Evolutionary conservation across 2,113 vertebrate genomes (phyloP), one percentile per base, ranked within the genome.

Genomic region (Crotalus helleri): DNA sequence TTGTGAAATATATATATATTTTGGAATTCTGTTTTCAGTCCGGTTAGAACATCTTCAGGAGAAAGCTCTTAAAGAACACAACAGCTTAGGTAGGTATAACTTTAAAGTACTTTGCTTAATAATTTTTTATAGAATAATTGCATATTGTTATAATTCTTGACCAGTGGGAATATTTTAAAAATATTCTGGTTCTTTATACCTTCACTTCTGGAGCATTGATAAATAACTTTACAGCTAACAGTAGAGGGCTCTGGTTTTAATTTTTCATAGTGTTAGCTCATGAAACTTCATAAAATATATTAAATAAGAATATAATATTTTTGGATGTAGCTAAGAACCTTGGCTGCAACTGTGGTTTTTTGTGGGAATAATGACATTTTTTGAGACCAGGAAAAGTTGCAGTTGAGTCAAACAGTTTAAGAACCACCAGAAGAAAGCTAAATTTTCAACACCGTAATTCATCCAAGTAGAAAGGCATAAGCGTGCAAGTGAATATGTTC

Each of bases 51-150:
- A 99, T 96, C 98, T 99, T 94, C 99, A 99, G 94, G 99, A 99
- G 98, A 99, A 99, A 99, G 99, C 98, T 98, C 98, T 99, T 97
- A 99, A 99, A 98, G 99, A 99, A 97, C 99, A 98, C 98, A 99
- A 98, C 98, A 99, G 98, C 95, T 98, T 99, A 97, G 99, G 99
- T 99, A 99, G 98, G 99, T 99, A 93, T 91, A 93, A 96, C 85
- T 13, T 96, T 91, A 33, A 93, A 92, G 91, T 94, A 96, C 95
- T 94, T 97, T 97, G 44, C 87, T 97, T 96, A 95, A 93, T 97
- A 81, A 90, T 93, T 94, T 96, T 95, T 89, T 13, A 93, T n/a
- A 0, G 0, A 19, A 33, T 69, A 1, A 29, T 21, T 5, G 2
- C 59, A 39, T 85, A n/a, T 33, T 92, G 3, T 2, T 61, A 64